Percentiles rank a stretch among this genome's conserved stretches.
Evolutionary conservation across 2,113 vertebrate genomes (phyloP).

Genomic region (Tupaia tana): DNA sequence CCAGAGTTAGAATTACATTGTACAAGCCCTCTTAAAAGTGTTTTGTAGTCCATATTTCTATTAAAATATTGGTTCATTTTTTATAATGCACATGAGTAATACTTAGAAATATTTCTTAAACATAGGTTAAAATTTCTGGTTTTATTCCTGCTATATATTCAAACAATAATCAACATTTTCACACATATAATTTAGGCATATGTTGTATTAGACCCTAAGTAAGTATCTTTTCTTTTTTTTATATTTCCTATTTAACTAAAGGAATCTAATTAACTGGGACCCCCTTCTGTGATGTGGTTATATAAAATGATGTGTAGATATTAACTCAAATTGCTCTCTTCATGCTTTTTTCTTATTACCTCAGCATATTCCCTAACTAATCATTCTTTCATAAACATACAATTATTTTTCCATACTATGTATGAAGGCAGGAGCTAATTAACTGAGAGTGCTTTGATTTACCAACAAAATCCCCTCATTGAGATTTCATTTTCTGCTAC

Average conservation of each 20-base stretch:
- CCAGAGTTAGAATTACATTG: not conserved
- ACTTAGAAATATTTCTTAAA: constrained; percentile 48
- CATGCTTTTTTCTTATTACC: constrained; percentile 76
- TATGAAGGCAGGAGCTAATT: constrained; percentile 84
- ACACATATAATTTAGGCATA: constrained; percentile 38
- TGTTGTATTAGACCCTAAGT: constrained; percentile 62
- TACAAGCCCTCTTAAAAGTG: not conserved
- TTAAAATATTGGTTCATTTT: constrained; percentile 24
- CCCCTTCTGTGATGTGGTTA: constrained; percentile 79
- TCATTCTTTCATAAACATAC: constrained; percentile 80
- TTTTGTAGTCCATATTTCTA: not conserved
- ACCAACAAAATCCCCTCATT: constrained; percentile 74
- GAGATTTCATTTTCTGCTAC: constrained; percentile 76
- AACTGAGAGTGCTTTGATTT: constrained; percentile 79
- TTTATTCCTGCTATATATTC: not conserved
- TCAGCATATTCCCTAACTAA: constrained; percentile 77
- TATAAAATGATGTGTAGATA: constrained; percentile 76
- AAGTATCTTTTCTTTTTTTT: constrained; percentile 63
- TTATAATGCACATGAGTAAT: not conserved
- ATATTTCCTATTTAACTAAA: constrained; percentile 82
- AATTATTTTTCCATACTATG: constrained; percentile 69
- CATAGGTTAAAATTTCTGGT: constrained; percentile 27
- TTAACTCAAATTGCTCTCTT: constrained; percentile 82
- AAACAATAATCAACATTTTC: not conserved
- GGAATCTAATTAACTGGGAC: constrained; percentile 82